Conservation (phyloP, 2,888 invertebrate species). For the Mesoligia furuncula region DNA sequence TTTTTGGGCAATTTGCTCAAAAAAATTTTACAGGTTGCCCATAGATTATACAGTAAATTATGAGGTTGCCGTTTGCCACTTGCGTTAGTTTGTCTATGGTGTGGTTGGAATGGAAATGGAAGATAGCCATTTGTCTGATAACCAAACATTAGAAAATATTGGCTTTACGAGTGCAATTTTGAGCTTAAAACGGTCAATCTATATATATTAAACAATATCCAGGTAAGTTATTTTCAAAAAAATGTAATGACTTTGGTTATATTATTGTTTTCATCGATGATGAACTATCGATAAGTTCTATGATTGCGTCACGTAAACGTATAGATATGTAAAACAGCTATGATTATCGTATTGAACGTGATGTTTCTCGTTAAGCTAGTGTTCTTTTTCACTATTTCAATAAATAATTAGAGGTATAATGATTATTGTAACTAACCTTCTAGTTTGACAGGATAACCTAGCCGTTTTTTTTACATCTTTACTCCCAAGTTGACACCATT, state of each 20-base stretch:
- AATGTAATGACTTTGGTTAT: slow-evolving; percentile 80
- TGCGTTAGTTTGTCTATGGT: slow-evolving; percentile 68
- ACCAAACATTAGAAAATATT: slow-evolving; percentile 72
- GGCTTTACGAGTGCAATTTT: slow-evolving; percentile 44
- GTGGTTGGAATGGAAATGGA: slow-evolving; percentile 76
- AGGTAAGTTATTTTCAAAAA: slow-evolving; percentile 74
- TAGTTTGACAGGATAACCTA: slow-evolving; percentile 88
- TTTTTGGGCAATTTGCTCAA: no score
- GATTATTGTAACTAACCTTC: slow-evolving; percentile 79
- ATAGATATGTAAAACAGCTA: slow-evolving; percentile 77
- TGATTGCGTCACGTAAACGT: slow-evolving; percentile 90
- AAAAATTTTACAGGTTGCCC: no score
- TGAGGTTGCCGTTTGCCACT: background rate
- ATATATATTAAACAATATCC: slow-evolving; percentile 57
- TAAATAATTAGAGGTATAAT: slow-evolving; percentile 35
- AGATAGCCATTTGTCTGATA: slow-evolving; percentile 85
- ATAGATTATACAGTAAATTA: no score
- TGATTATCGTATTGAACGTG: slow-evolving; percentile 63
- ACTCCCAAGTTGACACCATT: slow-evolving; percentile 84
- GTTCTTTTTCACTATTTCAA: slow-evolving; percentile 28
- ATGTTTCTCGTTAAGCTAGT: slow-evolving; percentile 31
- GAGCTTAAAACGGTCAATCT: slow-evolving; percentile 50
- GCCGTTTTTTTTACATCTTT: slow-evolving; percentile 72
- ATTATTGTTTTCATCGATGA: slow-evolving; percentile 86
- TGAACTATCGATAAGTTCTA: slow-evolving; percentile 82